A percentile compares a stretch with the other conserved stretches of the same genome.
These are phyloP conservation scores for Nycticorax nycticorax DNA, from an alignment of 2,113 vertebrate species.

Conservation along the genomic window DNA sequence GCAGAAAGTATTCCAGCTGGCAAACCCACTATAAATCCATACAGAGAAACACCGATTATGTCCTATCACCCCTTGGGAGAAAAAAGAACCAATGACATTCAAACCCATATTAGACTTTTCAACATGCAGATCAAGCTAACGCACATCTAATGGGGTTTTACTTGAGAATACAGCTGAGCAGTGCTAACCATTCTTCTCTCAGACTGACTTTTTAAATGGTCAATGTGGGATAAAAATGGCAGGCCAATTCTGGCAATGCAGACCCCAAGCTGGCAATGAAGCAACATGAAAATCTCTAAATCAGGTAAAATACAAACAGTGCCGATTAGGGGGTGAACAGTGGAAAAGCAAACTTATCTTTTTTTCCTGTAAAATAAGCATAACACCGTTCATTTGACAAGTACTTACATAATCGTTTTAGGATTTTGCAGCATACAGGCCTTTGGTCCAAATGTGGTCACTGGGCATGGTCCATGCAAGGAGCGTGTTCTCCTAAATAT, in stretches of 20 bases:
- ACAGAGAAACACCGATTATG: not conserved
- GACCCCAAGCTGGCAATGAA: not conserved
- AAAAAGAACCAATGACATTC: not conserved
- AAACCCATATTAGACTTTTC: not conserved
- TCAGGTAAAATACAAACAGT: not conserved
- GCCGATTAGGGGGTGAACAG: not conserved
- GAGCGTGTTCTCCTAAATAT: slow-evolving; percentile 86
- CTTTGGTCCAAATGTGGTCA: slow-evolving; percentile 97
- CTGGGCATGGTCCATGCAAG: slow-evolving; percentile 94
- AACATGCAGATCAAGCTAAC: not conserved
- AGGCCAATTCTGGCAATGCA: not conserved
- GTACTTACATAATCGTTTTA: slow-evolving; percentile 92
- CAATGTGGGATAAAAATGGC: not conserved
- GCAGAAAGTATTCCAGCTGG: not conserved
- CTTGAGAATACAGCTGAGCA: not conserved
- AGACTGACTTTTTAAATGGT: not conserved
- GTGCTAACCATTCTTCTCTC: not conserved
- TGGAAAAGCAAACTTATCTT: not conserved
- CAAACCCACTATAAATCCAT: not conserved
- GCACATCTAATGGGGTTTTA: not conserved
- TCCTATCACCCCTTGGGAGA: not conserved
- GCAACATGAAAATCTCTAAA: not conserved
- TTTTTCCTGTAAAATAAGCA: not conserved
- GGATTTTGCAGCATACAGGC: slow-evolving; percentile 96
- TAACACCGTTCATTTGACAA: not conserved